Percentiles rank a stretch among this genome's conserved stretches.
These are phyloP conservation scores for Cheilosia vulpina DNA, from an alignment of 2,888 invertebrate genomes.

Conservation along the genomic window DNA sequence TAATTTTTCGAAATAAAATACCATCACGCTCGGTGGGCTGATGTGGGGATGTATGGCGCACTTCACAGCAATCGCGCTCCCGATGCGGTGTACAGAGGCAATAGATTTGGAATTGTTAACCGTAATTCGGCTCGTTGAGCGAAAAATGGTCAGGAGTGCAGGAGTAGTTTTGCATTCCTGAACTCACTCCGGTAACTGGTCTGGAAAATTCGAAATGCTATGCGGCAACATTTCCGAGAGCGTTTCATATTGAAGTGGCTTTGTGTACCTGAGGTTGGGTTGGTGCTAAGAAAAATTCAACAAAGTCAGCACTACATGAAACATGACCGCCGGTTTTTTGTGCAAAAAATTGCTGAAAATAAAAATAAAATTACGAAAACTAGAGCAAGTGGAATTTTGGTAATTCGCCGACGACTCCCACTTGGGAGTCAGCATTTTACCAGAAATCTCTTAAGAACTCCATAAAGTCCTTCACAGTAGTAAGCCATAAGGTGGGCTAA, in stretches of 20 bases:
- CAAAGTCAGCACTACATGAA: no score
- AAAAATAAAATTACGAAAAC: no score
- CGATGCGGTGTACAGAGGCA: not conserved
- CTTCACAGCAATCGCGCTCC: not conserved
- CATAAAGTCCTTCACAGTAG: no score
- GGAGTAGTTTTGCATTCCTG: slow-evolving; percentile 1
- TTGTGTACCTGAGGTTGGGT: no score
- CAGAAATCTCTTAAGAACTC: no score
- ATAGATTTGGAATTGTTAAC: slow-evolving; percentile 17
- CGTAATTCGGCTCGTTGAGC: slow-evolving; percentile 13
- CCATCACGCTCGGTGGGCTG: not conserved
- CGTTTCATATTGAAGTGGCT: not conserved
- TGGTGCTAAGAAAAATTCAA: no score
- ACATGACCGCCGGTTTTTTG: no score
- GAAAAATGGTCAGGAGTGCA: slow-evolving; percentile 31
- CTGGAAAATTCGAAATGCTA: slow-evolving; percentile 55
- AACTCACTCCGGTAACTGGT: slow-evolving; percentile 26
- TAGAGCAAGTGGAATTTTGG: no score
- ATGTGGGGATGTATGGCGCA: not conserved
- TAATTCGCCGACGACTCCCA: no score
- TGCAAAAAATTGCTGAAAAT: no score
- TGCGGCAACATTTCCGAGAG: not conserved
- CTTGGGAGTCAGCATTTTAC: no score
- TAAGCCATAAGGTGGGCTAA: no score
- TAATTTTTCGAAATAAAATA: slow-evolving; percentile 35